These are phyloP conservation scores for Polymixis lichenea DNA, from an alignment of 2,888 invertebrate species.

Conservation along the genomic window DNA sequence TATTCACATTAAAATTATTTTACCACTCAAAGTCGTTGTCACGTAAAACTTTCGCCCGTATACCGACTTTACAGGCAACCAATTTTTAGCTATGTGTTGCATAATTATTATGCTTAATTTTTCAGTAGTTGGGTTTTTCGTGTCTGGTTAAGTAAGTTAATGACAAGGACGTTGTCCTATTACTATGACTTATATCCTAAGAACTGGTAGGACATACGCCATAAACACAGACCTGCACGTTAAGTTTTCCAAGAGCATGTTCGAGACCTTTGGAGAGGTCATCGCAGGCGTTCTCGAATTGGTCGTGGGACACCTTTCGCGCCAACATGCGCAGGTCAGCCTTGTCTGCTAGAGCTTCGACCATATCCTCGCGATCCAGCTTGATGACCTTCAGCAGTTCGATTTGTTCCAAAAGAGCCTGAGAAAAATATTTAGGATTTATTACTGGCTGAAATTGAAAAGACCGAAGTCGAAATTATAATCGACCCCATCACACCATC, in stretches of 20 bases:
- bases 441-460: not conserved
- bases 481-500: not conserved
- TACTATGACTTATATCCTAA: not conserved
- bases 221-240: constrained; percentile 86
- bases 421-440: constrained; percentile 19
- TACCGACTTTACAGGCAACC: too few species aligned
- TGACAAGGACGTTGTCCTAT: not conserved
- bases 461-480: not conserved
- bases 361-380: constrained; percentile 93
- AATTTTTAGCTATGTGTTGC: too few species aligned
- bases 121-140: not conserved
- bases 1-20: too few species aligned
- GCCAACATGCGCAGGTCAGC: constrained; percentile 93
- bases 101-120: too few species aligned
- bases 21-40: too few species aligned
- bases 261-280: constrained; percentile 92
- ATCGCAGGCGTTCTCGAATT: constrained; percentile 93
- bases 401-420: constrained; percentile 92
- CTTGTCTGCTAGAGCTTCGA: constrained; percentile 93
- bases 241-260: constrained; percentile 91
- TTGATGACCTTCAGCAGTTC: constrained; percentile 92
- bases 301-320: constrained; percentile 93
- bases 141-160: not conserved
- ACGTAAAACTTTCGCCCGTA: too few species aligned
- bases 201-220: not conserved